These are phyloP conservation scores for Globicephala melas DNA, from an alignment of 2,113 vertebrate species.

Conservation along the genomic window DNA sequence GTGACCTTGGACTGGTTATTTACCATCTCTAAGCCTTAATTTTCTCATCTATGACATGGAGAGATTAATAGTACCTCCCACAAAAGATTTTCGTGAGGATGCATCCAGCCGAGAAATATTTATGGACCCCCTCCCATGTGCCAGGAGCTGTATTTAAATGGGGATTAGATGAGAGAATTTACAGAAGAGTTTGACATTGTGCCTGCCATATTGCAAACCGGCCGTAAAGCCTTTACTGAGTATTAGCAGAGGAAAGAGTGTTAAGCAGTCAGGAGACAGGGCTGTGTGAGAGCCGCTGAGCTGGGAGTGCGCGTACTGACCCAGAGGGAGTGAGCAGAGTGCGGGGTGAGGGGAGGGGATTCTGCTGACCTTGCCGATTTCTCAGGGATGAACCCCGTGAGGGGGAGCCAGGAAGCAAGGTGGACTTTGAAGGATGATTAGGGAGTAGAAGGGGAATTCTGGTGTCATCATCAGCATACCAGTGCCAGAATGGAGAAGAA, in stretches of 20 bases:
- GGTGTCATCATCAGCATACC: neutral
- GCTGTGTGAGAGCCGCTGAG: neutral
- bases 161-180: neutral
- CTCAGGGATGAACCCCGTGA: neutral
- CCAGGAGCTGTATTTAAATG: neutral
- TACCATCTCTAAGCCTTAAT: neutral
- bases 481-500: neutral
- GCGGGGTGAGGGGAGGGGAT: rapidly evolving
- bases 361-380: neutral
- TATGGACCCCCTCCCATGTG: neutral
- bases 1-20: neutral
- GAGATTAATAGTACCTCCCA: neutral
- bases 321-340: neutral
- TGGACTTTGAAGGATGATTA: neutral
- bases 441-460: conserved; percentile 20
- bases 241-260: neutral
- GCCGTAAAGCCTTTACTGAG: neutral
- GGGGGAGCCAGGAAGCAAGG: neutral
- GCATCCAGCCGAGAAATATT: neutral
- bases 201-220: neutral
- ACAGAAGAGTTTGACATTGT: neutral
- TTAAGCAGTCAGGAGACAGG: neutral
- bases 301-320: neutral
- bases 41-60: neutral
- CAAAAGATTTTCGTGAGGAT: neutral